phyloP scores from a whole-genome alignment of 1,140 invertebrate genomes.

The Whitmania pigra region DNA sequence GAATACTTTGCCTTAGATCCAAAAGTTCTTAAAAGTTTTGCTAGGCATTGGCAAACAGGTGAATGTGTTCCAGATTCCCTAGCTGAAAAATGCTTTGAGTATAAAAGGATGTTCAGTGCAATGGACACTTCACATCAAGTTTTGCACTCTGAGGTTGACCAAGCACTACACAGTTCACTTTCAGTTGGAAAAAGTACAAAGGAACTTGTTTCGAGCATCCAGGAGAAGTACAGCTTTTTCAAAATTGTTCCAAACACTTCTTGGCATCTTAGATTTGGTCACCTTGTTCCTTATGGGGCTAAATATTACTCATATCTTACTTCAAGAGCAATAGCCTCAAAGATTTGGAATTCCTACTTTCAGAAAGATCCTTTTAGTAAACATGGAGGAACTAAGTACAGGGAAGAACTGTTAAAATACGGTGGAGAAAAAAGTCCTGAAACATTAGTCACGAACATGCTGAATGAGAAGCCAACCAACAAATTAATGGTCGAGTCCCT shows the following conservation, averaged over 20 bases:
- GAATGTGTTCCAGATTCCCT: constrained; percentile 65
- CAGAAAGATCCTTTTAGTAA: constrained; percentile 62
- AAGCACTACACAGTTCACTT: constrained; percentile 62
- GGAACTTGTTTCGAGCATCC: constrained; percentile 64
- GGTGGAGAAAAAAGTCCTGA: constrained; percentile 73
- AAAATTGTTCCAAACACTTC: constrained; percentile 78
- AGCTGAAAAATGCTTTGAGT: constrained; percentile 58
- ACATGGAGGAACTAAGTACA: constrained; percentile 60
- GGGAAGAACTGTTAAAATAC: constrained; percentile 62
- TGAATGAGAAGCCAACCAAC: constrained; percentile 56
- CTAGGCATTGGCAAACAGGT: constrained; percentile 76
- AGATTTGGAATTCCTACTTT: constrained; percentile 84
- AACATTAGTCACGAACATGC: constrained; percentile 57
- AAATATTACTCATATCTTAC: constrained; percentile 96
- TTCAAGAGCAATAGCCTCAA: constrained; percentile 77
- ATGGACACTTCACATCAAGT: constrained; percentile 74
- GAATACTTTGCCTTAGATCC: constrained; percentile 90
- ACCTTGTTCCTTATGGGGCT: constrained; percentile 90
- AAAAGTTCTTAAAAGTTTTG: constrained; percentile 59
- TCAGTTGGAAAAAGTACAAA: constrained; percentile 48
- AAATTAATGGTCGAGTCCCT: constrained; percentile 45
- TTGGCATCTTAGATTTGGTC: constrained; percentile 89
- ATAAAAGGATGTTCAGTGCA: constrained; percentile 71
- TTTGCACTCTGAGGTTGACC: constrained; percentile 77
- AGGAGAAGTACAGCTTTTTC: constrained; percentile 68